A percentile compares a stretch with the other conserved stretches of the same genome.
Evolutionary conservation across 2,888 invertebrate genomes (phyloP).

Genomic region (Stramonita haemastoma): DNA sequence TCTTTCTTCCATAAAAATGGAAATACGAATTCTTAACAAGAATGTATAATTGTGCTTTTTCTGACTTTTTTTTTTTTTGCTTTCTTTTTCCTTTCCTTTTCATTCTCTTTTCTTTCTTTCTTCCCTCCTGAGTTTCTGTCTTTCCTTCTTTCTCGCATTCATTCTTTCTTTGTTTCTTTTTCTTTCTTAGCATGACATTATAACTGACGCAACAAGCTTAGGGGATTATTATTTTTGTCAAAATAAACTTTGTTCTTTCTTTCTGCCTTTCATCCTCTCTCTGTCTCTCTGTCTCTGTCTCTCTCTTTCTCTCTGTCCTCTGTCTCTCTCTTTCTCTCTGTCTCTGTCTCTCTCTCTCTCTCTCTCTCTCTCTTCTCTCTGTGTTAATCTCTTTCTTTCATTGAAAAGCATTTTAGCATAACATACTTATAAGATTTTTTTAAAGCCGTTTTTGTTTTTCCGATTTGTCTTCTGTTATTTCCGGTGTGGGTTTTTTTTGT

Average conservation of each 20-base stretch:
- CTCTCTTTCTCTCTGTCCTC: no score
- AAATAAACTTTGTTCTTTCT: no score
- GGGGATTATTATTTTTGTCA: not conserved
- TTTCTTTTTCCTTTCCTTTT: not conserved
- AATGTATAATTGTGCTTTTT: not conserved
- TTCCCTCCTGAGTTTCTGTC: not conserved
- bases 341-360: no score
- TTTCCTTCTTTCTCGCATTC: not conserved
- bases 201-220: not conserved
- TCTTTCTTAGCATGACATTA: not conserved
- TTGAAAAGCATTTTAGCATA: no score
- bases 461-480: not conserved
- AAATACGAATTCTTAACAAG: no score
- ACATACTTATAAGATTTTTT: no score
- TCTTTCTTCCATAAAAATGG: no score
- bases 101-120: not conserved
- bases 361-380: no score
- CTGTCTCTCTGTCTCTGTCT: no score
- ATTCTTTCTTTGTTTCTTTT: not conserved
- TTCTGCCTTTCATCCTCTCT: no score
- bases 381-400: no score
- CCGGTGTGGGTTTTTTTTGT: not conserved
- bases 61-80: not conserved
- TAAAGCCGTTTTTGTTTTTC: not conserved
- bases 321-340: no score